These are phyloP conservation scores for Gadopsis marmoratus DNA, from an alignment of 2,797 vertebrate species.

Conservation along the genomic window DNA sequence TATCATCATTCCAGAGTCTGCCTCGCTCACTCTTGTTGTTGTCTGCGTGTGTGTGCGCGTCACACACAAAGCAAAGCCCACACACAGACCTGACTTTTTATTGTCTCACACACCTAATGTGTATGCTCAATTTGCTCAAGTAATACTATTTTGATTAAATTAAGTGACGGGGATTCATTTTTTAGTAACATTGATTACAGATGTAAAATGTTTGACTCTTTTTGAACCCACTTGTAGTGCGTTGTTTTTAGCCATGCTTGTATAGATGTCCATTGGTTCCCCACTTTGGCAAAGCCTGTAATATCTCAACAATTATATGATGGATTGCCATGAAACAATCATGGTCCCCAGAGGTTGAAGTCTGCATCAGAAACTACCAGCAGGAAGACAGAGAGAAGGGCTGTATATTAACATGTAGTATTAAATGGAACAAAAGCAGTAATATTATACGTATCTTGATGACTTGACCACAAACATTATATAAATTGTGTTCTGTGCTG, in stretches of 20 bases:
- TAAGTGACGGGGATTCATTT: not conserved
- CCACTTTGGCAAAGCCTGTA: not conserved
- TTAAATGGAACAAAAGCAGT: not conserved
- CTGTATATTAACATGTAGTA: not conserved
- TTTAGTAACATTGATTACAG: not conserved
- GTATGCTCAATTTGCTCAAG: conserved; percentile 11
- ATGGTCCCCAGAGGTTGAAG: not conserved
- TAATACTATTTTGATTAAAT: not conserved
- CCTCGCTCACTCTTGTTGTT: conserved; percentile 37
- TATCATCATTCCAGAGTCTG: conserved; percentile 62
- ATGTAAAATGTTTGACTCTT: not conserved
- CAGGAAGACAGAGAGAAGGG: not conserved
- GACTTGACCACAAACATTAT: not conserved
- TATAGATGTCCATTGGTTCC: not conserved
- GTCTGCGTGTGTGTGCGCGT: conserved; percentile 13
- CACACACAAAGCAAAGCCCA: conserved; percentile 24
- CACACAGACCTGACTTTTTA: conserved; percentile 61
- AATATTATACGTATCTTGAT: not conserved
- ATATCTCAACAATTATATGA: not conserved
- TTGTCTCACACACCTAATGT: conserved; percentile 39
- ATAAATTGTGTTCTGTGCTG: not conserved
- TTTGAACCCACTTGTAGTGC: not conserved
- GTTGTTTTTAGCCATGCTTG: not conserved
- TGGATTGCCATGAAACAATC: not conserved
- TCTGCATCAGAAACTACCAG: not conserved